Base-by-base conservation (phyloP, 2,888 invertebrate species). In the Epicampocera succincta region DNA sequence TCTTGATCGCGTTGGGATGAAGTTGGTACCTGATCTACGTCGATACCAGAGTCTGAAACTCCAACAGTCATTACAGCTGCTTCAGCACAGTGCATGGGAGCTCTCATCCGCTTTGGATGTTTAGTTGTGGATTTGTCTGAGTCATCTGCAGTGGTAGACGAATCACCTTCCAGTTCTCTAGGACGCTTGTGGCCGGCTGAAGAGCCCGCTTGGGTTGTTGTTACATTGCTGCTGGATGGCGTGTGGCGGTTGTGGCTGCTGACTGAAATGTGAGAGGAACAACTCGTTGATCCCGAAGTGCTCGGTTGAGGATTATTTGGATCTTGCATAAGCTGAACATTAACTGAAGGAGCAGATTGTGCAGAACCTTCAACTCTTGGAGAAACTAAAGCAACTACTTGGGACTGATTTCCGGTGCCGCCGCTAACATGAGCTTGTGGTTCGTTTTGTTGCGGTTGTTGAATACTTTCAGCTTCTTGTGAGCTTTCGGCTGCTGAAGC, bases 1-100 rank as follows among this genome's bases (percentile, higher is more conserved):
- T 96, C 95, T 88, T 96, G 96, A 88, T 96, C 96, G 78, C 96
- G 93, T 87, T 96, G 96, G 33, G 96, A 96, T 21, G 96, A 96
- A 0, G 96, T 96, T 8, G 96, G 96, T 76, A 96, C 96, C 92
- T 96, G 95, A 87, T 96, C 95, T n/a, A 95, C 95, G 84, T 92
- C 92, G 56, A 91, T 87, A 25, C 92, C 93, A 2, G 93, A 94
- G 83, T 94, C 92, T 75, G 93, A 93, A 85, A 94, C 93, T 4
- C 84, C 82, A 15, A 29, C 78, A 38, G 82, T 65, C 93, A 85
- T 80, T 54, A 86, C 88, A 15, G 90, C 88, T 11, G 88, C 85
- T 46, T 90, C 90, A 0, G 86, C 87, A n/a, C 87, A 85, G 65
- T 88, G 87, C 84, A 87, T 86, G 6, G 89, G 88, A 0, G 86